Conservation (phyloP, 2,888 invertebrate species). For the Heteromurus nitidus region DNA sequence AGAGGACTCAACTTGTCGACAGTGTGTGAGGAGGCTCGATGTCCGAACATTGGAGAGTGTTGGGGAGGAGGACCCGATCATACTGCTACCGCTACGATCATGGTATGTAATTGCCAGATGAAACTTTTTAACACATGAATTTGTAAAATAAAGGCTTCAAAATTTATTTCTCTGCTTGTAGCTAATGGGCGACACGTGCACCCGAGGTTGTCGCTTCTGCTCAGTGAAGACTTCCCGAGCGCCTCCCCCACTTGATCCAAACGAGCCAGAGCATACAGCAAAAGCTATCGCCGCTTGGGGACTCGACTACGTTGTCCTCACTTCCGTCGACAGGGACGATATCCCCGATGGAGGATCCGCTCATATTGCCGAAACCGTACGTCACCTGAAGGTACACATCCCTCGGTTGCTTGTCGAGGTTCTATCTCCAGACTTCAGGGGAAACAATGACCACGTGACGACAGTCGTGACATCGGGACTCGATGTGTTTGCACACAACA, state of each 20-base stretch:
- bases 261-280: conserved; percentile 95
- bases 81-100: conserved; percentile 99
- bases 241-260: conserved; percentile 91
- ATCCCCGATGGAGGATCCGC: conserved; percentile 93
- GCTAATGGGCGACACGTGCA: conserved; percentile 99
- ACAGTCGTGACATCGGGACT: conserved; percentile 87
- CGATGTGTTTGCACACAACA: conserved; percentile 98
- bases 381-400: conserved; percentile 83
- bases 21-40: conserved; percentile 97
- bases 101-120: conserved; percentile 88
- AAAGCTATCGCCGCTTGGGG: conserved; percentile 95
- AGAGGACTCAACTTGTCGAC: conserved; percentile 92
- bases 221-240: conserved; percentile 96
- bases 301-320: conserved; percentile 96
- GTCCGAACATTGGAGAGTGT: conserved; percentile 99
- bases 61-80: conserved; percentile 97
- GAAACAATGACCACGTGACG: conserved; percentile 84
- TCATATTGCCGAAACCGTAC: conserved; percentile 95
- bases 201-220: conserved; percentile 98
- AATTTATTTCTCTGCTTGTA: conserved; percentile 76
- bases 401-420: conserved; percentile 87
- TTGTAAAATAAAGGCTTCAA: too few relatives aligned
- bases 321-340: conserved; percentile 98
- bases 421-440: conserved; percentile 96
- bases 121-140: too few relatives aligned